Evolutionary conservation across 2,888 invertebrate species (phyloP).

Genomic region (Ochlodes sylvanus): DNA sequence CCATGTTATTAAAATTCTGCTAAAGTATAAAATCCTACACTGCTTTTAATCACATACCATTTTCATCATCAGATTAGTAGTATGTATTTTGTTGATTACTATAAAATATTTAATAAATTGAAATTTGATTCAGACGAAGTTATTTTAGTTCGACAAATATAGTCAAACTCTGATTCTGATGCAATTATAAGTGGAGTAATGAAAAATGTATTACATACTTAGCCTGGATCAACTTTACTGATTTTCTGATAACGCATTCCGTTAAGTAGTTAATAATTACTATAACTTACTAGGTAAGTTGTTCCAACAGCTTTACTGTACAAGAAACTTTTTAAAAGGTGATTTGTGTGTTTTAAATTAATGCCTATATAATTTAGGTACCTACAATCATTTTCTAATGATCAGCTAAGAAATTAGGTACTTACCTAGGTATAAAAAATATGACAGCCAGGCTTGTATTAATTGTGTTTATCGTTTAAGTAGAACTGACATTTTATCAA

Average conservation of each 20-base stretch:
- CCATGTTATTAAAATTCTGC: no score
- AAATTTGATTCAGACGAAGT: slow-evolving; percentile 2
- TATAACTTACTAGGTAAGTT: not conserved
- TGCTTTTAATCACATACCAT: not conserved
- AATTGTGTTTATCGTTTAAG: no score
- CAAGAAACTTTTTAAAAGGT: not conserved
- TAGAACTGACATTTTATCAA: no score
- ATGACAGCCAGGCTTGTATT: no score
- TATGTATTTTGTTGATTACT: not conserved
- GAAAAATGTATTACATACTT: slow-evolving; percentile 44
- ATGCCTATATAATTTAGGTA: no score
- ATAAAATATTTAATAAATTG: not conserved
- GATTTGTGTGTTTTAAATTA: not conserved
- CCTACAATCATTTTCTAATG: no score
- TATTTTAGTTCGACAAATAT: slow-evolving; percentile 7
- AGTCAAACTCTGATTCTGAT: slow-evolving; percentile 16
- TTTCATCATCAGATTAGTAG: not conserved
- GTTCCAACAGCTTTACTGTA: slow-evolving; percentile 13
- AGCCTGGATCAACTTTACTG: slow-evolving; percentile 36
- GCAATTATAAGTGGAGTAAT: slow-evolving; percentile 44
- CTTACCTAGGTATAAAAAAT: no score
- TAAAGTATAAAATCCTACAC: no score
- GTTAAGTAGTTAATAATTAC: not conserved
- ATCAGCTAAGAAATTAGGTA: no score
- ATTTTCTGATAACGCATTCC: slow-evolving; percentile 34